Base-by-base conservation (phyloP, 1,140 invertebrate species). In the Drosophila obscura region DNA sequence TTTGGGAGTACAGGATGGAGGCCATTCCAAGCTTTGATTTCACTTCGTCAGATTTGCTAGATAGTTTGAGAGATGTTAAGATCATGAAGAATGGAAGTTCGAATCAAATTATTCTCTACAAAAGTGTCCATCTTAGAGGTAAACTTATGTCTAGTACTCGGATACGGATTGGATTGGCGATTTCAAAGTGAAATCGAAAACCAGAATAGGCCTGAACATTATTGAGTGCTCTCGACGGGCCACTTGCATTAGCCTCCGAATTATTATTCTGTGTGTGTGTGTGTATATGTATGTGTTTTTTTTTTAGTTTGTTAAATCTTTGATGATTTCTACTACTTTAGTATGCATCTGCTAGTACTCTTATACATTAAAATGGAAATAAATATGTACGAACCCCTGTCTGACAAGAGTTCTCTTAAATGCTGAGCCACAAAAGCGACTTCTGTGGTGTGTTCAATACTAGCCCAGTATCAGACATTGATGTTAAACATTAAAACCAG, bases 311-410 rank as follows among this genome's bases (percentile, higher is more conserved):
- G 62, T 58, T 50, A 50, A 43, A 28, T 77, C 24, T 60, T 61
- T 73, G 49, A 49, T 53, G 52, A 58, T 67, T 78, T 61, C 16
- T 48, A 31, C 73, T 76, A 80, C 53, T 59, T 79, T 79, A 64
- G 76, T 79, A 65, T 65, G 60, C 77, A 80, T 35, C n/a, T 66
- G 28, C 35, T 51, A 48, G 57, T 63, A 44, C 49, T 19, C 39
- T 68, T 69, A 68, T 4, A 15, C 22, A 11, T 11, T 49, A 71
- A 56, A 49, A 43, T 35, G 35, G 41, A 58, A 69, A 31, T 24
- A 24, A 24, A 24, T 44, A 67, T 55, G 46, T 55, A 26, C 8
- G 28, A 65, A 50, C 41, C 39, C 61, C 53, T 69, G 51, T 43
- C 66, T 68, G 52, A 68, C 51, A 69, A 50, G 51, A 44, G 16